Percentiles rank a stretch among this genome's conserved stretches.
Evolutionary conservation across 2,888 invertebrate species (phyloP).

Genomic region (Agonopterix subpropinquella): DNA sequence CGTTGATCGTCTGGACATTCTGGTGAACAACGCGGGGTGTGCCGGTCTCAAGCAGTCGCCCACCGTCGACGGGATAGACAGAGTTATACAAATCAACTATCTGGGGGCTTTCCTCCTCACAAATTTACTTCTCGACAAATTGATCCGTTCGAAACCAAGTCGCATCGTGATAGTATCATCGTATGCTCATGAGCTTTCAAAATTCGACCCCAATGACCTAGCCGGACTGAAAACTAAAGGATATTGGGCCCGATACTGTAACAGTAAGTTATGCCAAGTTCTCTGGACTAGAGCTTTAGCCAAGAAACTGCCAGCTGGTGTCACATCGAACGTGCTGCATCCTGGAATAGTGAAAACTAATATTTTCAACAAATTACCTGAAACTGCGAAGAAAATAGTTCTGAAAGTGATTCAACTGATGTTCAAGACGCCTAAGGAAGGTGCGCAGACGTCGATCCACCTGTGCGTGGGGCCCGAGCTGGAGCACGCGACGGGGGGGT

Average conservation of each 20-base stretch:
- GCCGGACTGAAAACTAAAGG: conserved; percentile 28
- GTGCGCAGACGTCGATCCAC: conserved; percentile 86
- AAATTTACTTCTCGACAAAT: conserved; percentile 73
- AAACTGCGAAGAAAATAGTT: conserved; percentile 54
- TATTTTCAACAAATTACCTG: conserved; percentile 80
- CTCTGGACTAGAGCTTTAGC: conserved; percentile 58
- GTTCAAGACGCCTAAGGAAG: conserved; percentile 83
- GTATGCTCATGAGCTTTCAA: conserved; percentile 41
- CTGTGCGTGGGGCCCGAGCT: conserved; percentile 84
- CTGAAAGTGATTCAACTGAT: conserved; percentile 72
- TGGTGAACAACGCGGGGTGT: conserved; percentile 79
- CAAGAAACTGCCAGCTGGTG: conserved; percentile 58
- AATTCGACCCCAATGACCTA: conserved; percentile 57
- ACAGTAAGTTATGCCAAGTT: conserved; percentile 56
- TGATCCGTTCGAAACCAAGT: conserved; percentile 50
- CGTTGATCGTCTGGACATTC: conserved; percentile 71
- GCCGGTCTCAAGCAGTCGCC: conserved; percentile 37
- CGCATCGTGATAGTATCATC: conserved; percentile 65
- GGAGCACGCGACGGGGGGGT: conserved; percentile 81
- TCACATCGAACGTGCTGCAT: conserved; percentile 87
- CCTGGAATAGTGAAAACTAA: conserved; percentile 89
- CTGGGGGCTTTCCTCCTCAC: conserved; percentile 84
- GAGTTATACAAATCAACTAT: conserved; percentile 80
- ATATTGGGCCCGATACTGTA: conserved; percentile 52
- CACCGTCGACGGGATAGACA: conserved; percentile 78